Evolutionary conservation across 2,888 invertebrate genomes (phyloP), one percentile per base, ranked within the genome.

Genomic region (Alentia gelatinosa): DNA sequence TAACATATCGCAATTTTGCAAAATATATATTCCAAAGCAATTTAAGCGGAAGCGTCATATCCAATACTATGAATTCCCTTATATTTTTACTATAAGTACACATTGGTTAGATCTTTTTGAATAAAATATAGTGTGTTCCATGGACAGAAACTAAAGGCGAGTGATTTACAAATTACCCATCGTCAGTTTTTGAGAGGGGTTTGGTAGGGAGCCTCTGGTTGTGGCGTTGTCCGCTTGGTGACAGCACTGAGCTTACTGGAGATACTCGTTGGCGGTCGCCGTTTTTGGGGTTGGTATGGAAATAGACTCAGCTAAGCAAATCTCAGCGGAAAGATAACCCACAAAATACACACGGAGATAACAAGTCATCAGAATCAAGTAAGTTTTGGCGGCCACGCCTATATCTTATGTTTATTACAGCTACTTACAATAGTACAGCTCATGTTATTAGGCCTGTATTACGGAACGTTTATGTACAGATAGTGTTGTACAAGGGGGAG

Each of bases 281-380:
- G 56, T 56, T 56, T n/a, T 56, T 56, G n/a, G 56, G 56, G 56
- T 56, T 56, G 56, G n/a, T 56, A n/a, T 56, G 56, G 56, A 56
- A 56, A 56, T n/a, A 56, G 56, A n/a, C 56, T 56, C 56, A n/a
- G 56, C n/a, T 4, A 12, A n/a, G 5, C 3, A 56, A 56, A 56
- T n/a, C 19, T 56, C 56, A 56, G 5, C 56, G n/a, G 9, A n/a
- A n/a, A 4, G n/a, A n/a, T 19, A 19, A 56, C 12, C n/a, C n/a
- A n/a, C n/a, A n/a, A n/a, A n/a, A 56, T n/a, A 56, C n/a, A 9
- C 56, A 56, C 56, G 56, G 56, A 56, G 19, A 56, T 56, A 56
- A 19, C 12, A 56, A 9, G n/a, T 19, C 19, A 56, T n/a, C 19
- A 56, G n/a, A n/a, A 56, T n/a, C 56, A 12, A 5, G 56, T 56